phyloP scores from a whole-genome alignment of 2,113 vertebrate genomes.

The Eudyptes chrysolophus region DNA sequence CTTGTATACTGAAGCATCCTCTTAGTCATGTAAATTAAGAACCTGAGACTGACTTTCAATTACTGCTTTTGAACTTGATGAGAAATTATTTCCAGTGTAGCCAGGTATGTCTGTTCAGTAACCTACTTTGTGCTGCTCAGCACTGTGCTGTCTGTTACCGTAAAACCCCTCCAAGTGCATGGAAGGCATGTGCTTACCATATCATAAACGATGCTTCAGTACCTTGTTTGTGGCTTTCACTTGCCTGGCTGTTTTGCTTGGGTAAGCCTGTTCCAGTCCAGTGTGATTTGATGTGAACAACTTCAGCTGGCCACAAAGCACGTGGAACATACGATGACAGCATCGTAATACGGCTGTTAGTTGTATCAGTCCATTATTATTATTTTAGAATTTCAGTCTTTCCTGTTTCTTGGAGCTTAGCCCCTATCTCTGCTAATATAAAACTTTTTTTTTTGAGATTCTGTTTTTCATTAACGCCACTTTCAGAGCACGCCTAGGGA shows the following conservation, averaged over 20 bases:
- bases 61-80: neutral
- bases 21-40: neutral
- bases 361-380: neutral
- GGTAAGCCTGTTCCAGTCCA: neutral
- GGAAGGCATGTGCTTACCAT: too few relatives aligned
- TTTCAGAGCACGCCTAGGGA: neutral
- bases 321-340: fast-evolving
- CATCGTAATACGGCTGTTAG: too few relatives aligned
- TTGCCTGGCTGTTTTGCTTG: neutral
- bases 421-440: neutral
- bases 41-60: neutral
- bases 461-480: neutral
- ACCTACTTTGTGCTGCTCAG: neutral
- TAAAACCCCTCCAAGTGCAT: neutral
- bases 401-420: neutral
- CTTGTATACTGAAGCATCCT: neutral
- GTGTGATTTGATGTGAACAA: too few relatives aligned
- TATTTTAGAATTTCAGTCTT: neutral
- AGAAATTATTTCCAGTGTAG: neutral
- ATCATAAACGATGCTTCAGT: neutral
- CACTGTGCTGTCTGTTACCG: neutral
- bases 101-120: neutral
- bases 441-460: neutral
- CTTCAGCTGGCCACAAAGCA: neutral
- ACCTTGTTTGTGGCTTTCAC: neutral